Percentiles rank a stretch among this genome's conserved stretches.
Evolutionary conservation across 2,113 vertebrate species (phyloP).

Genomic region (Theristicus caerulescens): DNA sequence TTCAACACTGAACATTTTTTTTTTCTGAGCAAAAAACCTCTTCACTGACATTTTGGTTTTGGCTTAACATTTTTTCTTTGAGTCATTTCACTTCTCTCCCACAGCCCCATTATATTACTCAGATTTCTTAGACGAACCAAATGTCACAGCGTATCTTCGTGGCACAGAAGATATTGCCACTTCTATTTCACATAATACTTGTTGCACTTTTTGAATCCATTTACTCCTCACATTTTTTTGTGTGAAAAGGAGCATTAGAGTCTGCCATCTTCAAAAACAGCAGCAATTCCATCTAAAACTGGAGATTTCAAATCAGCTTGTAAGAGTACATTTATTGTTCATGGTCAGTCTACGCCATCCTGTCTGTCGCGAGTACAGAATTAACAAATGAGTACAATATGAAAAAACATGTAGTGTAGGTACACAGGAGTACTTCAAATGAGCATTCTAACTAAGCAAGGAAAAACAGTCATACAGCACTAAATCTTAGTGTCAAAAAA

Average conservation of each 20-base stretch:
- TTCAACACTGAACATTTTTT: background rate
- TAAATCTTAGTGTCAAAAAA: background rate
- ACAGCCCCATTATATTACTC: background rate
- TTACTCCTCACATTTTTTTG: background rate
- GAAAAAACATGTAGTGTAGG: background rate
- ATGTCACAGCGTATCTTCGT: accelerated
- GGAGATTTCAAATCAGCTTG: background rate
- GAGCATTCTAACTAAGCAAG: background rate
- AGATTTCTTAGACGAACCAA: background rate
- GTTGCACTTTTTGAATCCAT: background rate
- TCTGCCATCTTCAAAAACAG: background rate
- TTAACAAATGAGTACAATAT: background rate
- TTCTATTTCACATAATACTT: background rate
- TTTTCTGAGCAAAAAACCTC: background rate
- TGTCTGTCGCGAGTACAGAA: background rate
- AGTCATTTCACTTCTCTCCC: background rate
- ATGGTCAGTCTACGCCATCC: background rate
- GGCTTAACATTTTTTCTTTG: background rate
- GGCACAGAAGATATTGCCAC: background rate
- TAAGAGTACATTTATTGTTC: background rate
- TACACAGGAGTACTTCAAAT: background rate
- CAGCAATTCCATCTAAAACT: background rate
- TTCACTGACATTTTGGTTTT: background rate
- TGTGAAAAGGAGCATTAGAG: background rate
- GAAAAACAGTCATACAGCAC: background rate